phyloP scores from a whole-genome alignment of 2,113 vertebrate species.

The Lagopus muta region DNA sequence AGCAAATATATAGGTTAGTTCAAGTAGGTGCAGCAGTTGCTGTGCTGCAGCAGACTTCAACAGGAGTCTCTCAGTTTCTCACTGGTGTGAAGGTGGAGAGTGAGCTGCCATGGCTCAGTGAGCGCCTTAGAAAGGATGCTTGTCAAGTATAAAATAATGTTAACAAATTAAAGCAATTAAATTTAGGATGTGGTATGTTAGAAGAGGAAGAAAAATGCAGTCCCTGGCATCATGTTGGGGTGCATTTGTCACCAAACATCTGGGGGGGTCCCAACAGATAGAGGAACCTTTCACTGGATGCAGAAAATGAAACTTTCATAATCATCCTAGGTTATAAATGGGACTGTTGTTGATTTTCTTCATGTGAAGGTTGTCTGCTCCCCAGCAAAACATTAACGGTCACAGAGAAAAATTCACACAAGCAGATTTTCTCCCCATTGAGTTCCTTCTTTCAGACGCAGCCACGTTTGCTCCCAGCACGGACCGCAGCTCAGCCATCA shows the following conservation, averaged over 20 bases:
- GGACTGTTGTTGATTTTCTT: not conserved
- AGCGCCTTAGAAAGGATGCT: slow-evolving; percentile 47
- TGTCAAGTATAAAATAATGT: slow-evolving; percentile 45
- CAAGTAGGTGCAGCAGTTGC: not conserved
- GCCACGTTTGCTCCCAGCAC: not conserved
- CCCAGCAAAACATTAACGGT: not conserved
- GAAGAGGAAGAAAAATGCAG: slow-evolving; percentile 45
- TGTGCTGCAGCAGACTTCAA: not conserved
- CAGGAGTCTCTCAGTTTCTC: slow-evolving; percentile 51
- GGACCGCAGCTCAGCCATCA: not conserved
- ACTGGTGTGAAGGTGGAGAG: not conserved
- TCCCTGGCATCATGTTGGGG: not conserved
- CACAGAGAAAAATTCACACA: slow-evolving; percentile 7
- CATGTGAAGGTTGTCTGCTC: not conserved
- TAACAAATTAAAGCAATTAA: slow-evolving; percentile 67
- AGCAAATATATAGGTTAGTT: not conserved
- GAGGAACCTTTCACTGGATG: slow-evolving; percentile 22
- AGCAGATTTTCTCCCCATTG: slow-evolving; percentile 25
- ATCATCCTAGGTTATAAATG: slow-evolving; percentile 48
- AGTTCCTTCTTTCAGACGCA: not conserved
- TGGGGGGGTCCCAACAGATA: slow-evolving; percentile 21
- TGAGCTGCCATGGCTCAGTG: slow-evolving; percentile 49
- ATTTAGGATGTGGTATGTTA: slow-evolving; percentile 57
- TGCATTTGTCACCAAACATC: slow-evolving; percentile 30
- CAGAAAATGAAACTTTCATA: slow-evolving; percentile 22